Evolutionary conservation across 2,797 vertebrate genomes (phyloP), one percentile per base, ranked within the genome.

Genomic region (Thamnophis elegans): DNA sequence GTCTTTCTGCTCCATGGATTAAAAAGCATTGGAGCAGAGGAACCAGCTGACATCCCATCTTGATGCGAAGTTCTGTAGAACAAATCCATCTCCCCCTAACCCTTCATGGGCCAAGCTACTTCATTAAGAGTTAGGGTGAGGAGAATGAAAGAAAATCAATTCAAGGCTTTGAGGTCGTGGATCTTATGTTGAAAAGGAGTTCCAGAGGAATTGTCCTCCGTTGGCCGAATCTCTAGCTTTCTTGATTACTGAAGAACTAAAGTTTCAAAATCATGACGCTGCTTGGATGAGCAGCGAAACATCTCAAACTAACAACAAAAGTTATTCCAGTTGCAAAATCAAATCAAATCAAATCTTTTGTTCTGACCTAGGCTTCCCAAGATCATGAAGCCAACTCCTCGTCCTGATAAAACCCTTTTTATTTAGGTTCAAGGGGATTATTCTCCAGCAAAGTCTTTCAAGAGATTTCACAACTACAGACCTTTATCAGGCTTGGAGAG

Each of bases 81-180:
- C 91, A 95, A 96, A 97, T 96, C 97, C 96, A 97, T 97, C 94
- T 96, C 93, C 59, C 93, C 56, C 59, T 88, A 89, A 96, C 96
- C 0, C 92, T 96, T 93, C 94, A 93, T 92, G 96, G 95, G 95
- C 94, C 87, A 94, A 94, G 93, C 89, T 96, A 96, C 94, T 93
- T 97, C 96, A 97, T 97, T 97, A 97, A 96, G 91, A 96, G 89
- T 94, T 96, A 88, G 0, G 60, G 93, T 94, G 95, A 90, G 92
- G 91, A 90, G 87, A 96, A 94, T 94, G 94, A 97, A 95, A 91
- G 87, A 91, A 94, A 97, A 97, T 97, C 92, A 96, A 93, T 97
- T 95, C 25, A 92, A 89, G 88, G 87, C 54, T 56, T 82, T 54
- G 91, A 90, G 93, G 88, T 95, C 94, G 96, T 96, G 94, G 93